Conservation (phyloP, 2,888 invertebrate species). For the Patella pellucida region DNA sequence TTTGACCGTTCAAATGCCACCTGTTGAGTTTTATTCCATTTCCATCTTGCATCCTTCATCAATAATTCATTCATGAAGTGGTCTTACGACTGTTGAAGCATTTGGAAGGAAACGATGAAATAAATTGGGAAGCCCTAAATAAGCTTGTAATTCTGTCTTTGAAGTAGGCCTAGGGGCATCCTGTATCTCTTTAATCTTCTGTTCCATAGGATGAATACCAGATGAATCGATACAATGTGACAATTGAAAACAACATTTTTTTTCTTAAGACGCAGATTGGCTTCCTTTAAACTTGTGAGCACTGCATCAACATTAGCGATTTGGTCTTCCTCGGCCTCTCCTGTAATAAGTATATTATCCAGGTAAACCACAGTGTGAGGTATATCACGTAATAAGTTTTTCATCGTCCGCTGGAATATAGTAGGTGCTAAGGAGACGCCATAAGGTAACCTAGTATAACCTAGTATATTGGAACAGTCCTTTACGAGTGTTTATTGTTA, state of each 20-base stretch:
- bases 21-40: constrained; percentile 24
- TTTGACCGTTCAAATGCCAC: constrained; percentile 41
- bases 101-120: constrained; percentile 20
- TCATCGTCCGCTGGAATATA: constrained; percentile 22
- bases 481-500: constrained; percentile 18
- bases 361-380: constrained; percentile 16
- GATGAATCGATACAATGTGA: neutral
- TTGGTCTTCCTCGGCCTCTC: constrained; percentile 5
- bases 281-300: neutral
- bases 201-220: constrained; percentile 22
- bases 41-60: constrained; percentile 38
- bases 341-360: constrained; percentile 8
- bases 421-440: constrained; percentile 24
- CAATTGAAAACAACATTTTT: constrained; percentile 18
- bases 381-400: constrained; percentile 12
- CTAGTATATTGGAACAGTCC: constrained; percentile 21
- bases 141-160: constrained; percentile 15
- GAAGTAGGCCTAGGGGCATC: constrained; percentile 24
- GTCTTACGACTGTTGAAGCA: constrained; percentile 17
- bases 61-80: constrained; percentile 25
- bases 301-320: neutral
- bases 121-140: constrained; percentile 19
- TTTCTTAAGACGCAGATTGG: constrained; percentile 12
- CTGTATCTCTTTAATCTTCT: constrained; percentile 28
- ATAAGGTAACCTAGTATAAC: constrained; percentile 18